Base-by-base conservation (phyloP, 2,113 vertebrate species). In the Mastomys coucha region DNA sequence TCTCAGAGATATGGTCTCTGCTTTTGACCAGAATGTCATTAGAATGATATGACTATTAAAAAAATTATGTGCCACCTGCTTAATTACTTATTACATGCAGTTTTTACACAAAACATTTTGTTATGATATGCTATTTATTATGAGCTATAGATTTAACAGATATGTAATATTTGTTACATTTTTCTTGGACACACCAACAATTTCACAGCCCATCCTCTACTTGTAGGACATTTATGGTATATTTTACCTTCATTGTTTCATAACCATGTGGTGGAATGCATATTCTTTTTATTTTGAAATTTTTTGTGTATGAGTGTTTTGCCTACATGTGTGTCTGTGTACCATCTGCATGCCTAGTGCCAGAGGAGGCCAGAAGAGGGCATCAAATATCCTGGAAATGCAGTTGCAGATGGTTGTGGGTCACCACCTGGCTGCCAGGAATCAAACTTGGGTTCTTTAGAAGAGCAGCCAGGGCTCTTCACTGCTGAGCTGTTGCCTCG, bases 71-170 rank as follows among this genome's bases (percentile, higher is more conserved):
- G 28, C 6, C 80, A 33, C 24, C 58, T 73, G n/a, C 22, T 77
- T 94, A 91, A 82, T 82, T 36, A 82, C 63, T 63, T 56, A 91
- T 63, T 89, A 86, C 1, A 56, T 77, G 75, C 2, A 60, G 82
- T 85, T 96, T 69, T 92, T 65, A 36, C 8, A 49, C 39, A 49
- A 85, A 92, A 9, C 92, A 84, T 80, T 92, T 63, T 63, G 75
- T 86, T 95, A 49, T 91, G 73, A 96, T 45, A 96, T 45, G 45
- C 5, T 45, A 45, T 45, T 45, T 5, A 45, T 45, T 95, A 49
- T 91, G 73, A 96, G 78, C 60, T 36, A 80, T 36, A 82, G 60
- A 69, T 95, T 95, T 87, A 96, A 89, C 49, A 89, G 67, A 49
- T 56, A 42, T 3, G 51, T 89, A 82, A 11, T 89, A 78, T 88